Percentiles rank a stretch among this genome's conserved stretches.
Conservation (phyloP, 2,797 vertebrate genomes). For the Megaceryle alcyon region DNA sequence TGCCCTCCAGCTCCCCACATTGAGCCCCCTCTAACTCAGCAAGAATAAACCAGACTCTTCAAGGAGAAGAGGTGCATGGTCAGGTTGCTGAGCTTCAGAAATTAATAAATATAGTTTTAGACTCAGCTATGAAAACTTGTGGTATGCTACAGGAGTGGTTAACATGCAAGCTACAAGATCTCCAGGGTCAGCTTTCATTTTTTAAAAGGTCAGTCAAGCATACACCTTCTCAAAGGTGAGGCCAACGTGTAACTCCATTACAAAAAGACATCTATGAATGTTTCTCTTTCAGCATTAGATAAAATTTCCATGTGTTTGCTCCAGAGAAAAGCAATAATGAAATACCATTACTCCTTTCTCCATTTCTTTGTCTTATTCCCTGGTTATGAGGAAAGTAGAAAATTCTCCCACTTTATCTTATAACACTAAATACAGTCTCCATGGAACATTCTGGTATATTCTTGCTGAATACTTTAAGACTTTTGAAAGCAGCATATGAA, state of each 20-base stretch:
- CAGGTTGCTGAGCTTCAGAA: background rate
- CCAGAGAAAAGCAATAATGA: background rate
- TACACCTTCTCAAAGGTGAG: background rate
- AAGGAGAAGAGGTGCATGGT: background rate
- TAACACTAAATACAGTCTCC: background rate
- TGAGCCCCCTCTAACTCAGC: background rate
- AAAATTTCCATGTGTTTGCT: background rate
- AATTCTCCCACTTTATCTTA: background rate
- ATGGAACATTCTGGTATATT: background rate
- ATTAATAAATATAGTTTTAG: accelerated
- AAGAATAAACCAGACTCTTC: background rate
- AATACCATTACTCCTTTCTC: background rate
- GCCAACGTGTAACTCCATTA: accelerated
- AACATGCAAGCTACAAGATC: background rate
- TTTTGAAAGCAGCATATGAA: background rate
- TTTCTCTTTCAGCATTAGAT: background rate
- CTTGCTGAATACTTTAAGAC: background rate
- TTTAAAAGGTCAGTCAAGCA: background rate
- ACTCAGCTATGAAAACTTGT: background rate
- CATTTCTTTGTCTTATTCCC: background rate
- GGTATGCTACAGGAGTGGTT: background rate
- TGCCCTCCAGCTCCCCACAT: background rate
- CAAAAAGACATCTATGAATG: background rate
- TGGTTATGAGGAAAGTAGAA: background rate
- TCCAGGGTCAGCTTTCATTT: background rate